Base-by-base conservation (phyloP, 2,888 invertebrate species). In the Cybosia mesomella region DNA sequence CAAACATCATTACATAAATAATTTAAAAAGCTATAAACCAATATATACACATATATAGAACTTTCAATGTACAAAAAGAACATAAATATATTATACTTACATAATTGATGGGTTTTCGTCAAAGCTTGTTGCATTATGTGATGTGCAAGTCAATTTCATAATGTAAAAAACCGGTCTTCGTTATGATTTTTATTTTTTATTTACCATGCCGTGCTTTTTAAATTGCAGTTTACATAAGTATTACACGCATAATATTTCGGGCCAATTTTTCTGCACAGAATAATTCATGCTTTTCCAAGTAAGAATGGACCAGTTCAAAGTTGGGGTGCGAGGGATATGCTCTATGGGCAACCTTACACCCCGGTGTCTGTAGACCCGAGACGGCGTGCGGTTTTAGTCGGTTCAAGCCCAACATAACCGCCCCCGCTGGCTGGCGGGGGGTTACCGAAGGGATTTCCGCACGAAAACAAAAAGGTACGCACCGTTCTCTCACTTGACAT, bases 161-260 rank as follows among this genome's bases (percentile, higher is more conserved):
- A 32, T 32, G 61, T 15, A 64, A 57, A n/a, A 32, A 43, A 59
- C 22, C 59, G 18, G 59, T 24, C 34, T 59, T 53, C 36, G 43
- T 24, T 24, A 57, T 32, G 21, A 18, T 43, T 57, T 13, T 66
- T 57, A 53, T 34, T 28, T 43, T 32, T 61, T 61, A 34, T 18
- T 32, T 57, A n/a, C n/a, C 0, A 34, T 5, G 32, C 10, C 43
- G 32, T 36, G 28, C 11, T 59, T 7, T 32, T 34, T 53, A 36
- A 59, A 59, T 54, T 59, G 59, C 66, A 54, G 59, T 59, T 59
- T 9, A 58, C 28, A 24, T n/a, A 24, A 15, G 55, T 55, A 55
- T 55, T 55, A 55, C 24, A 55, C 10, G 54, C 49, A 5, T 28
- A n/a, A 18, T n/a, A n/a, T n/a, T 49, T 49, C 1, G 49, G 9